Percentiles rank a stretch among this genome's conserved stretches.
These are phyloP conservation scores for Turritopsis rubra DNA, from an alignment of 30 jellyfish, hydroid and myxozoan genomes.

Conservation along the genomic window DNA sequence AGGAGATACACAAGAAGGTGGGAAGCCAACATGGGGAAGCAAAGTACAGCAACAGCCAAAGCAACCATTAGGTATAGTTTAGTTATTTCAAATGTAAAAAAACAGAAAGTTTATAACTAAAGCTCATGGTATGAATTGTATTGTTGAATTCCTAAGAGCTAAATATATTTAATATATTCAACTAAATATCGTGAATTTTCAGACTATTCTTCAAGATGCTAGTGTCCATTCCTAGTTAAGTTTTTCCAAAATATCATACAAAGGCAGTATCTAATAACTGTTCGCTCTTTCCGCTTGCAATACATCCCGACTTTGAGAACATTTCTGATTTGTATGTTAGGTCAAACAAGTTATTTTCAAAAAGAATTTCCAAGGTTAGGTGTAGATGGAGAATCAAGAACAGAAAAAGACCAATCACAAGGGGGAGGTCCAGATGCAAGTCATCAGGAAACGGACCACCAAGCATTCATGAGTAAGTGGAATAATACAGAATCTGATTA, in stretches of 20 bases:
- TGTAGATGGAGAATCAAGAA: slow-evolving; percentile 61
- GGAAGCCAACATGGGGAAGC: slow-evolving; percentile 31
- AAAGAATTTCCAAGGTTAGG: slow-evolving; percentile 97
- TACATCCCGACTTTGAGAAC: too few relatives aligned
- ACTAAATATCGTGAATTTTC: not conserved
- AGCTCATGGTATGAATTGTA: too few relatives aligned
- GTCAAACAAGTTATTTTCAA: slow-evolving; percentile 53
- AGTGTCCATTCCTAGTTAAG: not conserved
- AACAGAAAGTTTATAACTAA: too few relatives aligned
- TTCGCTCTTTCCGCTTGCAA: too few relatives aligned
- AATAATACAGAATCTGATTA: too few relatives aligned
- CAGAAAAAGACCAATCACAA: slow-evolving; percentile 55
- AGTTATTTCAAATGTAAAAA: not conserved
- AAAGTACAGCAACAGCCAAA: slow-evolving; percentile 29
- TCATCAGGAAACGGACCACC: slow-evolving; percentile 71
- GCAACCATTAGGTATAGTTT: slow-evolving; percentile 2
- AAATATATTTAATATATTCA: not conserved
- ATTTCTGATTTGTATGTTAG: not conserved
- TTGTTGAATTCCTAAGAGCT: too few relatives aligned
- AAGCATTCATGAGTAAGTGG: slow-evolving; percentile 21
- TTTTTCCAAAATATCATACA: too few relatives aligned
- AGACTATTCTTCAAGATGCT: not conserved
- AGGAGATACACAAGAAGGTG: slow-evolving; percentile 1
- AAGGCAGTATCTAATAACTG: too few relatives aligned
- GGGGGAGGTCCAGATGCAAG: slow-evolving; percentile 63